A percentile compares a stretch with the other conserved stretches of the same genome.
Evolutionary conservation across 2,888 invertebrate genomes (phyloP).

Genomic region (Gisinianus flammeolus): DNA sequence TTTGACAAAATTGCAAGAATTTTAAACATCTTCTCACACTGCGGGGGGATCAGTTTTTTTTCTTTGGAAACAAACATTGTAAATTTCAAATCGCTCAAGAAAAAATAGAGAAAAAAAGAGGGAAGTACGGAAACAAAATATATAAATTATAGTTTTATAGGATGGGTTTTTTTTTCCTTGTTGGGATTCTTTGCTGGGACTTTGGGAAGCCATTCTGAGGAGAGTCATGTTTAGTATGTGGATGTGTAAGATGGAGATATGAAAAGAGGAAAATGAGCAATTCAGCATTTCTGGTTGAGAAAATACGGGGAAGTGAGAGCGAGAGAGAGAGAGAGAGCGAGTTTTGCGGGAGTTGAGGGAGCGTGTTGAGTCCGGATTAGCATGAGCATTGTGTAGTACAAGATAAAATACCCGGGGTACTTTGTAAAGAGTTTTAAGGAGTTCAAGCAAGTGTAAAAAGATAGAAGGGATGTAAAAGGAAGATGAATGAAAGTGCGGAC

Average conservation of each 20-base stretch:
- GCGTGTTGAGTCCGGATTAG: too few species aligned
- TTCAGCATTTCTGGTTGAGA: constrained; percentile 1
- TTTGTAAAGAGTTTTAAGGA: constrained; percentile 9
- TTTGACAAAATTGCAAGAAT: too few species aligned
- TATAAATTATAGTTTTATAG: not conserved
- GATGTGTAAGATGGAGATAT: not conserved
- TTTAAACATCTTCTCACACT: too few species aligned
- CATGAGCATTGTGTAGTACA: not conserved
- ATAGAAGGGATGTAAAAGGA: not conserved
- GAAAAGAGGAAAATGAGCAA: constrained; percentile 5
- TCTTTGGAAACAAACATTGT: too few species aligned
- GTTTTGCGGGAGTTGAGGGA: too few species aligned
- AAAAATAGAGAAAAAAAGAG: too few species aligned
- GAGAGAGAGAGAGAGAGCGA: not conserved
- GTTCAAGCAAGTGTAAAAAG: constrained; percentile 14
- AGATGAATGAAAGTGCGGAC: constrained; percentile 1
- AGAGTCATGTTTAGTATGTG: not conserved
- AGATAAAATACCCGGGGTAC: not conserved
- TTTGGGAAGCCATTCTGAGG: not conserved
- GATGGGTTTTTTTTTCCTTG: not conserved
- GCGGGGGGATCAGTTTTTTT: too few species aligned
- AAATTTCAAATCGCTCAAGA: too few species aligned
- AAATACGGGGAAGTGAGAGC: not conserved
- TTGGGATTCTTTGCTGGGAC: not conserved
- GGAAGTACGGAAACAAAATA: too few species aligned